These are phyloP conservation scores for Pseudomyrmex flavicornis DNA, from an alignment of 1,140 invertebrate genomes.

Conservation along the genomic window DNA sequence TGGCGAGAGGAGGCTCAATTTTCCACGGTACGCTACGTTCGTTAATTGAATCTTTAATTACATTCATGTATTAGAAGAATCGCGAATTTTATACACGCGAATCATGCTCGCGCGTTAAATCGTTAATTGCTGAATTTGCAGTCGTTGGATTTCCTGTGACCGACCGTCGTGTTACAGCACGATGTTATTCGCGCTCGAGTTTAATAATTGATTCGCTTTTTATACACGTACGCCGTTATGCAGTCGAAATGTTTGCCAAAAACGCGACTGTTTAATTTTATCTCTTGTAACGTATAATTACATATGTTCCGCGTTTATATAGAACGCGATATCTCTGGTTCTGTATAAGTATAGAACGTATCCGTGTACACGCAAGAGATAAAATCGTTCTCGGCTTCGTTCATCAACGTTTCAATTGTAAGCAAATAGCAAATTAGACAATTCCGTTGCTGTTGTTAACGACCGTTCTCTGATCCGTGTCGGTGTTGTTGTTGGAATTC, in stretches of 20 bases:
- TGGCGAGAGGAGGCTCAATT: constrained; percentile 1
- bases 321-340: too few relatives aligned
- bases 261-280: too few relatives aligned
- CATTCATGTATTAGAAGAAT: not conserved
- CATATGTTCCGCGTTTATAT: too few relatives aligned
- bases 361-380: not conserved
- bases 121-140: not conserved
- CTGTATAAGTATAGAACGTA: not conserved
- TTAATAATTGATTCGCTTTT: not conserved
- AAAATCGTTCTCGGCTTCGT: not conserved
- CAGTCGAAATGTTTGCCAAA: not conserved
- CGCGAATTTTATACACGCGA: not conserved
- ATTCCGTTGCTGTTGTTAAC: constrained; percentile 16
- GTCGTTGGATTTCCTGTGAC: too few relatives aligned
- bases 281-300: too few relatives aligned
- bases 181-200: not conserved
- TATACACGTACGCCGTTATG: not conserved
- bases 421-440: constrained; percentile 40
- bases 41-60: constrained; percentile 40
- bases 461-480: not conserved
- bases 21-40: not conserved
- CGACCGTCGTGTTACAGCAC: too few relatives aligned
- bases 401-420: not conserved
- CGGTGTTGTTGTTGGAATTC: constrained; percentile 66
- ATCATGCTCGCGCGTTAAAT: not conserved